Percentiles rank a stretch among this genome's conserved stretches.
These are phyloP conservation scores for Bos taurus DNA, from an alignment of 2,113 vertebrate species.

Conservation along the genomic window DNA sequence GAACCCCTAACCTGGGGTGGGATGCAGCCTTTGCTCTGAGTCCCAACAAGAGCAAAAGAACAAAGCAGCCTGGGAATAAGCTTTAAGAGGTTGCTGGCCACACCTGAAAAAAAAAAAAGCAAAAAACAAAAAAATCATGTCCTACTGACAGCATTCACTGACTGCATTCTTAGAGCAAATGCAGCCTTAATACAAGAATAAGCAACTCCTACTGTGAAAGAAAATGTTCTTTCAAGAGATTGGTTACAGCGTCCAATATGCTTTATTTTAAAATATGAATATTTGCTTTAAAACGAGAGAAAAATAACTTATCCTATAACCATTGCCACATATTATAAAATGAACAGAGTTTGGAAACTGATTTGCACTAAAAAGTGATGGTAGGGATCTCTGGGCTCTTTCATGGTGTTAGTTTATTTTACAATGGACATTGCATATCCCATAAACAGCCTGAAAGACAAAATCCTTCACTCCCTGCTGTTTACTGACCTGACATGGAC, in stretches of 20 bases:
- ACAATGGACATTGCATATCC: not conserved
- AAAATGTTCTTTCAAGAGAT: not conserved
- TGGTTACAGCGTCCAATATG: not conserved
- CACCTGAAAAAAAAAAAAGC: not conserved
- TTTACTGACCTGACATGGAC: not conserved
- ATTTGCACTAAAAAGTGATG: slow-evolving; percentile 10
- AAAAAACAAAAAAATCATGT: not conserved
- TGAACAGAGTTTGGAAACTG: not conserved
- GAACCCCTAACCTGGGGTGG: not conserved
- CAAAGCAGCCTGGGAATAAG: not conserved
- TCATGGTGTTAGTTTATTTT: not conserved
- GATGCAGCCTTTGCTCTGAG: not conserved
- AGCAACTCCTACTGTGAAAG: not conserved
- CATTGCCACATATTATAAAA: slow-evolving; percentile 1
- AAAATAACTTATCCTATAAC: not conserved
- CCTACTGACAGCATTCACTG: not conserved
- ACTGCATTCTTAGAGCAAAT: not conserved
- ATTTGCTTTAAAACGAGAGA: slow-evolving; percentile 16
- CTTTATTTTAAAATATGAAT: slow-evolving; percentile 17
- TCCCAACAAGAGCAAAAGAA: not conserved
- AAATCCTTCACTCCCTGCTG: not conserved
- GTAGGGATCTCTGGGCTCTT: not conserved
- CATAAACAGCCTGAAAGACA: not conserved
- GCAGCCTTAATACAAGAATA: not conserved
- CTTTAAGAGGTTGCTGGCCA: not conserved